Base-by-base conservation (phyloP, 2,888 invertebrate genomes). In the Cyclophora punctaria region DNA sequence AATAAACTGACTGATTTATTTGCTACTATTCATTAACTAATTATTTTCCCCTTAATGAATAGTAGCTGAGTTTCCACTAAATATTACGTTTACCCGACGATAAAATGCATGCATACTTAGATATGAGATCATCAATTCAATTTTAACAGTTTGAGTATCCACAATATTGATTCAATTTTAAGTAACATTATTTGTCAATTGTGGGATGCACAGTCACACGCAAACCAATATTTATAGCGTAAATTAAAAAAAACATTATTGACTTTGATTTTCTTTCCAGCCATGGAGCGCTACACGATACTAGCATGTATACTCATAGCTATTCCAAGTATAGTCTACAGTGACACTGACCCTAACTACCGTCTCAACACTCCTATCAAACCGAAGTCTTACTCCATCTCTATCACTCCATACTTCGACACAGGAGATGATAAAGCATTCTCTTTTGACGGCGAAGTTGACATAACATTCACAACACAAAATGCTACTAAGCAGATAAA, bases 321-420 rank as follows among this genome's bases (percentile, higher is more conserved):
- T 63, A 71, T 64, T 63, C 61, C 57, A 64, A 68, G 52, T 33
- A 55, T 56, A 44, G 70, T 62, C 4, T 50, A 52, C 3, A 62
- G 73, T 34, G 85, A 88, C 52, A 68, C 78, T 34, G 85, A 88
- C 52, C 67, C 78, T 3, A 82, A 78, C 53, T 83, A 84, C 48
- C 71, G 86, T 46, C 65, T 88, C 2, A 81, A 84, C 50, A 76
- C 78, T 0, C 66, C 76, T 0, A 78, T 93, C 2, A 62, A 59
- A 4, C 93, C 93, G 0, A 71, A 65, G 3, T 71, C 75, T 2
- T 94, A 93, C 58, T 75, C 84, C 0, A 73, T 93, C 2, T 64
- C 74, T 0, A 71, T 93, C 3, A 80, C 74, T 0, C 91, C 92
- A 1, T 83, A 89, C 56, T 84, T 92, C 3, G 75, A 87, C 3